These are phyloP conservation scores for Leucopternis melanops DNA, from an alignment of 2,113 vertebrate genomes.

Conservation along the genomic window DNA sequence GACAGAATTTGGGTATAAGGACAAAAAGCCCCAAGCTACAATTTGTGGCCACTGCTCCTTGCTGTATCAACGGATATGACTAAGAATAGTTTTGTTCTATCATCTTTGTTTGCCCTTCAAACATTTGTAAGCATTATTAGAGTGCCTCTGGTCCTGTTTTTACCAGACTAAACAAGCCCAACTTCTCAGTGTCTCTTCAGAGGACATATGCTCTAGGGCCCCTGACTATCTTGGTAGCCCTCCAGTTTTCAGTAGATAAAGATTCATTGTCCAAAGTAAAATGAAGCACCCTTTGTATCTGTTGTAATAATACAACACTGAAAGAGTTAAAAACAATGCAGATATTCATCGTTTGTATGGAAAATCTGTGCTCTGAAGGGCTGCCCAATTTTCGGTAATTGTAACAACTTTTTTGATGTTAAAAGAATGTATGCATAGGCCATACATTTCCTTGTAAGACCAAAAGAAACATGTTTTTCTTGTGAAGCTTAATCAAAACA, in stretches of 20 bases:
- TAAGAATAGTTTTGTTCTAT: neutral
- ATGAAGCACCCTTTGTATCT: neutral
- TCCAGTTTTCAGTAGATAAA: conserved; percentile 36
- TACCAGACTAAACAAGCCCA: conserved; percentile 3
- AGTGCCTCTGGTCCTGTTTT: neutral
- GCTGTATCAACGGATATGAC: neutral
- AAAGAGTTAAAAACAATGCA: conserved; percentile 39
- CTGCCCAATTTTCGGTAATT: conserved; percentile 36
- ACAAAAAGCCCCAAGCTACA: neutral
- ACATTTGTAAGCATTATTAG: neutral
- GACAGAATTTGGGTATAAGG: neutral
- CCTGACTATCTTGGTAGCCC: neutral
- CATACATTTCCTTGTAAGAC: conserved; percentile 58
- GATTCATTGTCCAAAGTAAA: conserved; percentile 17
- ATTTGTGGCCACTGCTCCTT: neutral
- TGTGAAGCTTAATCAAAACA: conserved; percentile 57
- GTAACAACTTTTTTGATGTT: conserved; percentile 41
- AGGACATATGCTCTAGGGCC: neutral
- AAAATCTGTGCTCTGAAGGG: conserved; percentile 40
- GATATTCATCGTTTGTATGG: conserved; percentile 5
- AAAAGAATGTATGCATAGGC: conserved; percentile 39
- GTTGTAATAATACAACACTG: neutral
- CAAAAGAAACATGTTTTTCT: conserved; percentile 60
- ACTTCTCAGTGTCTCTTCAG: neutral
- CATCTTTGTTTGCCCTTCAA: neutral